These are phyloP conservation scores for Ctenomys sociabilis DNA, from an alignment of 2,113 vertebrate species.

Conservation along the genomic window DNA sequence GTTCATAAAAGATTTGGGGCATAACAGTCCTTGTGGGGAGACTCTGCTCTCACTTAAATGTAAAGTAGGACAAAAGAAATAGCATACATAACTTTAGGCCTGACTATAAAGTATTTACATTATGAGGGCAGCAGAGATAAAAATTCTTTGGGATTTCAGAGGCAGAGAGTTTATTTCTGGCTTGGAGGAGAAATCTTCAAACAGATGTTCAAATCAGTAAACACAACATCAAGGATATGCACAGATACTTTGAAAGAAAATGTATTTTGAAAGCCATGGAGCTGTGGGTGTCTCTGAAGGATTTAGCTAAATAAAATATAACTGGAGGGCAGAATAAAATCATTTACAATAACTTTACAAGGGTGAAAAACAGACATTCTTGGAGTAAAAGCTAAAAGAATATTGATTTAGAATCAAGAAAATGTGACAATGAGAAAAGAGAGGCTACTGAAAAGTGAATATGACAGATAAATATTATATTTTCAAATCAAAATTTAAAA, in stretches of 20 bases:
- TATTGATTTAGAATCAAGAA: constrained; percentile 12
- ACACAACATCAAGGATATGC: neutral
- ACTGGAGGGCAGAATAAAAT: constrained; percentile 26
- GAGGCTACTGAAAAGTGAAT: neutral
- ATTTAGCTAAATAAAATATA: constrained; percentile 44
- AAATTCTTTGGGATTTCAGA: constrained; percentile 40
- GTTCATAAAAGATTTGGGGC: neutral
- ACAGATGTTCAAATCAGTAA: constrained; percentile 41
- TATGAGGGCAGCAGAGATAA: neutral
- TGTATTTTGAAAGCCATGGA: neutral
- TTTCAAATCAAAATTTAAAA: neutral
- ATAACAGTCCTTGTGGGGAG: neutral
- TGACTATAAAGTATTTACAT: constrained; percentile 18
- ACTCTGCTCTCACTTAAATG: neutral
- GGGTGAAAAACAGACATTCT: neutral
- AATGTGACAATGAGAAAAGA: neutral
- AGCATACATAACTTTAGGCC: neutral
- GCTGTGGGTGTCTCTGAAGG: neutral
- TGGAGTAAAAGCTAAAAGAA: neutral
- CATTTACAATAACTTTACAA: neutral
- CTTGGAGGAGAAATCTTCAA: constrained; percentile 39
- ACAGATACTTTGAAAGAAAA: constrained; percentile 41
- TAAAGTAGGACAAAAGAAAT: neutral
- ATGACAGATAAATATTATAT: neutral
- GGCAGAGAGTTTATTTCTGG: constrained; percentile 35